Percentiles rank a stretch among this genome's conserved stretches.
Evolutionary conservation across 2,113 vertebrate genomes (phyloP).

Genomic region (Morphnarchus princeps): DNA sequence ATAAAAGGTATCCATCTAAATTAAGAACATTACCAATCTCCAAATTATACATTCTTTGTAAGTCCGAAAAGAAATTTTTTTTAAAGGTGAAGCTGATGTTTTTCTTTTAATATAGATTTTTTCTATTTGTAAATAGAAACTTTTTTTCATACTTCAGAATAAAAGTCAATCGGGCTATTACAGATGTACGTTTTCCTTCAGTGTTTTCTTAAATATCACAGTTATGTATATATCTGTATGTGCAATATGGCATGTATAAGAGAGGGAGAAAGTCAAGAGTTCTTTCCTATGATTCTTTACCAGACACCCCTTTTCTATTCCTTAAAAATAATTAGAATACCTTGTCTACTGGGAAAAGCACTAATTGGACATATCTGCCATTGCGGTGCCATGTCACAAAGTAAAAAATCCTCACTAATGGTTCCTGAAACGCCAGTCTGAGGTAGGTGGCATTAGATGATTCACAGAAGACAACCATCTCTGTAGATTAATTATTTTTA

Average conservation of each 20-base stretch:
- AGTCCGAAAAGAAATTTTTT: neutral
- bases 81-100: neutral
- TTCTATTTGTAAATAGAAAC: neutral
- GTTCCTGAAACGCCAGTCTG: slow-evolving; percentile 31
- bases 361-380: slow-evolving; percentile 51
- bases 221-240: neutral
- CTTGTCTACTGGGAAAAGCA: slow-evolving; percentile 36
- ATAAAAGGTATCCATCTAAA: neutral
- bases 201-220: neutral
- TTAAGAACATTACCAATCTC: neutral
- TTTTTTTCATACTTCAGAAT: neutral
- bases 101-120: neutral
- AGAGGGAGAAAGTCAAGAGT: neutral
- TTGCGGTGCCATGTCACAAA: slow-evolving; percentile 14
- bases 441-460: slow-evolving; percentile 66
- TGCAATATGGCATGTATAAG: neutral
- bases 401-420: slow-evolving; percentile 66
- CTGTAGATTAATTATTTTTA: slow-evolving; percentile 64
- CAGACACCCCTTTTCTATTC: neutral
- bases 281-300: neutral
- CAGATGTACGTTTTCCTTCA: neutral
- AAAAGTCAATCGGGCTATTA: neutral
- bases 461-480: slow-evolving; percentile 64
- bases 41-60: neutral
- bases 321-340: slow-evolving; percentile 52